Conservation (phyloP, 2,888 invertebrate species). For the Morinoia aosen region DNA sequence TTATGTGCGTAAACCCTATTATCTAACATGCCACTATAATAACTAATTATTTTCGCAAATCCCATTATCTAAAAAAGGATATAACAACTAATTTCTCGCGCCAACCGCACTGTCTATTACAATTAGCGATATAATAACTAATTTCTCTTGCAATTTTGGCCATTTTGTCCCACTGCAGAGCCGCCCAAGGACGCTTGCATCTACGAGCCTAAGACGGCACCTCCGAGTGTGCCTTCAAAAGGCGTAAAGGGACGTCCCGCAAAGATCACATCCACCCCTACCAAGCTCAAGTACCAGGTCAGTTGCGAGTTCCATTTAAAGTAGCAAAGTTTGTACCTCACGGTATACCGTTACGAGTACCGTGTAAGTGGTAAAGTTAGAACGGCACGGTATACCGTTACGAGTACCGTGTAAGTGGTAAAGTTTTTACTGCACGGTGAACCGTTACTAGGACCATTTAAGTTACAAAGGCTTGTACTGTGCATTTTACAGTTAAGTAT, state of each 20-base stretch:
- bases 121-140: no score
- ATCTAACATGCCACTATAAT: no score
- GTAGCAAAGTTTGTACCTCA: neutral
- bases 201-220: conserved; percentile 73
- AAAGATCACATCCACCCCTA: neutral
- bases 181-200: conserved; percentile 79
- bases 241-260: conserved; percentile 50
- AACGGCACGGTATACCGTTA: neutral
- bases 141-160: neutral
- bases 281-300: conserved; percentile 28
- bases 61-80: no score
- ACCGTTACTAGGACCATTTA: neutral
- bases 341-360: neutral
- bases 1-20: no score
- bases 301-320: neutral
- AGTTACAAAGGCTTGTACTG: neutral
- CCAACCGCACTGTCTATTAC: no score
- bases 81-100: no score
- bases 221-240: neutral
- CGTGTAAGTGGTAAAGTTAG: neutral
- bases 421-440: neutral
- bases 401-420: neutral
- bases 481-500: neutral
- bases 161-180: conserved; percentile 71
- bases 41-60: no score